Percentiles rank a stretch among this genome's conserved stretches.
Conservation (phyloP, 2,888 invertebrate species). For the Allolobophora icterica region DNA sequence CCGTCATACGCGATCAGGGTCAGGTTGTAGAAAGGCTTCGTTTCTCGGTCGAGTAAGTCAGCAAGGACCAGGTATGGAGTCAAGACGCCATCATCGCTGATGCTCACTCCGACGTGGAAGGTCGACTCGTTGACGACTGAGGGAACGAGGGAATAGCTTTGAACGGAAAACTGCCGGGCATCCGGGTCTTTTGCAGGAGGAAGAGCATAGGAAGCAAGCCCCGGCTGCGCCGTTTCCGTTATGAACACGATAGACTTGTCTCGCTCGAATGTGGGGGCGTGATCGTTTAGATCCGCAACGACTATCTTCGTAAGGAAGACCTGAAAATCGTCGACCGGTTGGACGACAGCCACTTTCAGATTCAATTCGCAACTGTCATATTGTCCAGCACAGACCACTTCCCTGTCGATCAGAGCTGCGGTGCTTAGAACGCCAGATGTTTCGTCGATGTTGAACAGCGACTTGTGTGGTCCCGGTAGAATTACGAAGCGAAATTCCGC, state of each 20-base stretch:
- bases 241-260: neutral
- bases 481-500: neutral
- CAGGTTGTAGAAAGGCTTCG: constrained; percentile 51
- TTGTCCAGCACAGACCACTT: neutral
- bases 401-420: neutral
- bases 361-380: neutral
- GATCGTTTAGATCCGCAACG: neutral
- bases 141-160: constrained; percentile 7
- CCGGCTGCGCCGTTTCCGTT: neutral
- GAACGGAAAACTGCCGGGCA: neutral
- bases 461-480: neutral
- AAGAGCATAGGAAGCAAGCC: neutral
- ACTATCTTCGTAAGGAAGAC: neutral
- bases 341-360: constrained; percentile 21
- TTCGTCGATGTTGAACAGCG: neutral
- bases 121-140: neutral
- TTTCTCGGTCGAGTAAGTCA: constrained; percentile 54
- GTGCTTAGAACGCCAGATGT: neutral
- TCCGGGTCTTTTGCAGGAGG: constrained; percentile 28
- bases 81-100: constrained; percentile 57
- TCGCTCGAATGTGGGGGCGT: neutral
- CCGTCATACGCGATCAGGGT: constrained; percentile 56
- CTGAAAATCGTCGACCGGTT: neutral
- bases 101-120: neutral
- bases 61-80: constrained; percentile 43